A percentile compares a stretch with the other conserved stretches of the same genome.
Conservation (phyloP, 2,888 invertebrate species). For the Microplitis manilae region DNA sequence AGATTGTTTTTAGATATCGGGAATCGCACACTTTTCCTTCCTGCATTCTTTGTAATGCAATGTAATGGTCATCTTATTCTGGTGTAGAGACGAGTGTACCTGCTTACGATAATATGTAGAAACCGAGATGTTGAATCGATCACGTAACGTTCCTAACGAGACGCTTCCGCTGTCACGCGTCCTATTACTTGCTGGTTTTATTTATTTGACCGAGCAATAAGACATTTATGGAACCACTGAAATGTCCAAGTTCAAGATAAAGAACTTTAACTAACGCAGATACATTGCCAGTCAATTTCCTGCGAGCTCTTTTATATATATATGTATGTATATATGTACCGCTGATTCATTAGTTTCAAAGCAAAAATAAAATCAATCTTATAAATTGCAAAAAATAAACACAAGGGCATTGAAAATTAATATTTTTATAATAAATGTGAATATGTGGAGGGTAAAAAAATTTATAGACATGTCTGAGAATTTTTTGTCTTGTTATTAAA, state of each 20-base stretch:
- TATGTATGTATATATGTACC: neutral
- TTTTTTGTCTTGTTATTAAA: neutral
- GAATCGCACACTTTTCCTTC: constrained; percentile 10
- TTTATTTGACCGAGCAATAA: neutral
- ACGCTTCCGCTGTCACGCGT: constrained; percentile 58
- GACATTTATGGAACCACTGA: neutral
- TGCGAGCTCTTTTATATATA: neutral
- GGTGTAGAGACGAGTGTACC: neutral
- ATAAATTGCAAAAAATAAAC: neutral
- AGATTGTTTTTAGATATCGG: constrained; percentile 6
- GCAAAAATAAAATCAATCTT: neutral
- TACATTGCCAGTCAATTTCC: neutral
- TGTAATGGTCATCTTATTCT: neutral
- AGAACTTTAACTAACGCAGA: neutral
- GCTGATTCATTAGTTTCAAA: neutral
- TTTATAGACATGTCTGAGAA: neutral
- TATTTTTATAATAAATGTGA: neutral
- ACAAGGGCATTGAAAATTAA: neutral
- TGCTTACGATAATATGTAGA: neutral
- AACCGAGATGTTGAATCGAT: constrained; percentile 41
- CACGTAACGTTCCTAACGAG: constrained; percentile 59
- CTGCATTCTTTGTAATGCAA: constrained; percentile 3
- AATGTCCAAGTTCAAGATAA: neutral
- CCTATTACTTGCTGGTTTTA: neutral
- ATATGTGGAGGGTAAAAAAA: neutral